Base-by-base conservation (phyloP, 2,888 invertebrate genomes). In the Hofmannophila pseudospretella region DNA sequence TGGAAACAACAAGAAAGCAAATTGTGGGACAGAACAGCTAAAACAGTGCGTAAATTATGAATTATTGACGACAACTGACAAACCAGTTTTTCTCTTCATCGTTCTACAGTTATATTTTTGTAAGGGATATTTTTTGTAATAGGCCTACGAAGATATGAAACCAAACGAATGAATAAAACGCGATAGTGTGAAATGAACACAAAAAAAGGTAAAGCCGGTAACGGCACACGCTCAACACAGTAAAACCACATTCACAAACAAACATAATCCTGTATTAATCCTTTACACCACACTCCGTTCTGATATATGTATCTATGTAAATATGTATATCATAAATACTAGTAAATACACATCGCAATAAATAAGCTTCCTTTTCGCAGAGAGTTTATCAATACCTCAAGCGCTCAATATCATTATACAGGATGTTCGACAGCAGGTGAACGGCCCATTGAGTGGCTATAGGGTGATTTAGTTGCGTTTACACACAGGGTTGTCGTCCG, bases 401-500 rank as follows among this genome's bases (percentile, higher is more conserved):
- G 38, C 45, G 47, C 47, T 44, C 46, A 47, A 43, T 53, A 54
- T 51, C 54, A 55, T 51, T 44, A 47, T 47, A 52, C 42, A 52
- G 58, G 49, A 55, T 58, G 58, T 54, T 63, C 51, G 50, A 58
- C 49, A 57, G 58, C 67, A 71, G 76, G 74, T 74, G 72, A 78
- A 76, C 51, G 69, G 60, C 63, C 68, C 54, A 54, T 61, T 57
- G 59, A 69, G 64, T 59, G 61, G 47, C 51, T 34, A 54, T 48
- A 52, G 58, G 55, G 60, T 69, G 72, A 78, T 79, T 76, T 79
- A 76, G 76, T 69, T 67, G 60, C 49, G 61, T 62, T 71, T 54
- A 67, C 65, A 57, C 49, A 57, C 49, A 46, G 52, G 47, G 53
- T 49, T 52, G 52, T 43, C 47, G 54, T 42, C 45, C 51, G 49